phyloP scores from a whole-genome alignment of 2,797 vertebrate genomes.

The Psittacula derbiana region DNA sequence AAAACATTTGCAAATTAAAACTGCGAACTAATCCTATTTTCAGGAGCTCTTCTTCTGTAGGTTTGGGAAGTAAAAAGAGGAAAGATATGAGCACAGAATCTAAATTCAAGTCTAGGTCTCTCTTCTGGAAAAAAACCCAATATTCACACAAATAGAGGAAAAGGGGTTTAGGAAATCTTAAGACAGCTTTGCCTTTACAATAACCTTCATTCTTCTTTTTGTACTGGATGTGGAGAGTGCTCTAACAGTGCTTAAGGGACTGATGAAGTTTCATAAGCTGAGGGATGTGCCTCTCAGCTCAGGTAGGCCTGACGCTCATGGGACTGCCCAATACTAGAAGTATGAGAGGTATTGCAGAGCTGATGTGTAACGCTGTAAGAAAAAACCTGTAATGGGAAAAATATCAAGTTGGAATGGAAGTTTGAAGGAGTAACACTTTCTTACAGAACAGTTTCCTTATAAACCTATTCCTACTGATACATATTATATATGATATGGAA shows the following conservation, averaged over 20 bases:
- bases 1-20: not conserved
- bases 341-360: not conserved
- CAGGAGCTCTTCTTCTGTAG: not conserved
- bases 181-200: not conserved
- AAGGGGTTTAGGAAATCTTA: not conserved
- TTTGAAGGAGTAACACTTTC: not conserved
- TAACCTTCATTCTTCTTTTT: not conserved
- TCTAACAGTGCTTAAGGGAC: not conserved
- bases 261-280: not conserved
- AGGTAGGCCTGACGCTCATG: not conserved
- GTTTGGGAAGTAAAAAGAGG: not conserved
- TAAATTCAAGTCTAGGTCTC: not conserved
- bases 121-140: not conserved
- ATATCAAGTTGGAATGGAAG: not conserved
- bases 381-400: not conserved
- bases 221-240: not conserved
- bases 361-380: not conserved
- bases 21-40: not conserved
- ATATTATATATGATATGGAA: not conserved
- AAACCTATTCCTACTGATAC: not conserved
- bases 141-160: not conserved
- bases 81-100: not conserved
- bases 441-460: not conserved
- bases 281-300: not conserved
- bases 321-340: not conserved